Evolutionary conservation across 1,140 invertebrate species (phyloP), one percentile per base, ranked within the genome.

Genomic region (Platorchestia sp.): DNA sequence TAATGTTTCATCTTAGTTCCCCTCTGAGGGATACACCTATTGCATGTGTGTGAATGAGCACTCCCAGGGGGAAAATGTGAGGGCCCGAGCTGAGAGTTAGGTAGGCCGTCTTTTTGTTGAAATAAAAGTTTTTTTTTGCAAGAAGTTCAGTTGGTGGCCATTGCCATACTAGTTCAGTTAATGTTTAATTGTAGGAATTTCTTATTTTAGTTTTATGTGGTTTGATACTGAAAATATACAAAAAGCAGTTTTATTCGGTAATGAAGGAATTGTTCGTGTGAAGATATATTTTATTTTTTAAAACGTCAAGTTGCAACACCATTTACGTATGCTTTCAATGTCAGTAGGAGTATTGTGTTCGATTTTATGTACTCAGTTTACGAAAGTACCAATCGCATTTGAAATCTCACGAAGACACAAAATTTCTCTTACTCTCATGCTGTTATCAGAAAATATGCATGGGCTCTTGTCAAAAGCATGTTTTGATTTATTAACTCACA

Each of bases 101-200:
- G n/a, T n/a, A n/a, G n/a, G n/a, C n/a, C n/a, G n/a, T n/a, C n/a
- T n/a, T n/a, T n/a, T n/a, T n/a, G 3, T 75, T 3, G 14, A 75
- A 75, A 75, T 75, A 36, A 10, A 75, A 3, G 27, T 75, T 36
- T n/a, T n/a, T n/a, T n/a, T n/a, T 22, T 22, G 27, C 59, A 19
- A 22, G 1, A 19, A 75, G 59, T 75, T 75, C 1, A 75, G 59
- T 75, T 75, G 1, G 59, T 75, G 59, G 59, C 36, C 1, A 75
- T 75, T 75, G 59, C 59, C 59, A 75, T 75, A 75, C 59, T 75
- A 75, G 59, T 75, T 75, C 59, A 75, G 59, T 51, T 51, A 51
- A 6, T 19, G 59, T 75, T 75, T 75, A 36, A 10, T 75, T 27
- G 27, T 75, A 19, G 10, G 10, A 75, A 27, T 36, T 36, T 22